Evolutionary conservation across 2,888 invertebrate species (phyloP).

Genomic region (Dasysyrphus tricinctus): DNA sequence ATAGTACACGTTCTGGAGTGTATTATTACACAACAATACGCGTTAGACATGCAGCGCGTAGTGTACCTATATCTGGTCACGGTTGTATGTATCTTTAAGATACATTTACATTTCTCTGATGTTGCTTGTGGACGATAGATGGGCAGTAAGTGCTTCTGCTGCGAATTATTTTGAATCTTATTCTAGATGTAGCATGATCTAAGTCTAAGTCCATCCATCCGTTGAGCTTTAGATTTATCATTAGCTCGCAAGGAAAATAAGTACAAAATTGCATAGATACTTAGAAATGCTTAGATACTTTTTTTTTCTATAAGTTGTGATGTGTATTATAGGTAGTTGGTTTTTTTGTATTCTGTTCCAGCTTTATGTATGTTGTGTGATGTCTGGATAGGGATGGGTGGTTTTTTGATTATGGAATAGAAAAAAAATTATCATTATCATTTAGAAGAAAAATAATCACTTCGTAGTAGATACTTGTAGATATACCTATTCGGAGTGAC

Average conservation of each 20-base stretch:
- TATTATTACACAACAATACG: constrained; percentile 41
- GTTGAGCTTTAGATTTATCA: constrained; percentile 49
- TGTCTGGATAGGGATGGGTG: constrained; percentile 70
- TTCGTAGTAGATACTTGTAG: constrained; percentile 3
- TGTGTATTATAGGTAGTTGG: no score
- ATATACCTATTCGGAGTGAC: not conserved
- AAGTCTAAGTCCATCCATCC: constrained; percentile 43
- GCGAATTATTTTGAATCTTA: constrained; percentile 8
- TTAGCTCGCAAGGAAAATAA: not conserved
- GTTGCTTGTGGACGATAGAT: constrained; percentile 31
- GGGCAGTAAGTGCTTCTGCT: not conserved
- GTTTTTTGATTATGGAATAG: constrained; percentile 68
- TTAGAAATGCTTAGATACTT: constrained; percentile 44
- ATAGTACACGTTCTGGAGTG: constrained; percentile 20
- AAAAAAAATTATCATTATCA: constrained; percentile 61
- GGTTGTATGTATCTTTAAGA: constrained; percentile 37
- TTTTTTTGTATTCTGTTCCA: constrained; percentile 7
- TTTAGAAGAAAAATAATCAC: constrained; percentile 51
- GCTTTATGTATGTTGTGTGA: constrained; percentile 43
- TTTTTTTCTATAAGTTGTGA: not conserved
- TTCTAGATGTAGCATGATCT: constrained; percentile 24
- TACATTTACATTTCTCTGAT: constrained; percentile 62
- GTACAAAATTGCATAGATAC: constrained; percentile 35
- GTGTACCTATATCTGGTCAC: not conserved
- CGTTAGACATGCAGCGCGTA: not conserved